Conservation (phyloP, 1,140 invertebrate genomes). For the Oryctes rhinoceros region DNA sequence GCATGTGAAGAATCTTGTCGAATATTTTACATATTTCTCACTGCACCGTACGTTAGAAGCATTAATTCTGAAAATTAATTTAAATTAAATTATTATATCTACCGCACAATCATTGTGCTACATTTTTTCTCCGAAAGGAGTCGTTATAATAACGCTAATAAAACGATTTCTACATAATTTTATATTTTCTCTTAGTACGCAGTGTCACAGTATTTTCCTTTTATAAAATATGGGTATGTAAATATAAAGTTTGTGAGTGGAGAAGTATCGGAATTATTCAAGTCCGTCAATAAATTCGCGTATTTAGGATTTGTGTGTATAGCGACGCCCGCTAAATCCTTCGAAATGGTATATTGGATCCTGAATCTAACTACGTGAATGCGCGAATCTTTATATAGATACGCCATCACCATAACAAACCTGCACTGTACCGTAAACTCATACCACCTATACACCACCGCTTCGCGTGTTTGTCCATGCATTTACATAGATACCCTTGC, state of each 20-base stretch:
- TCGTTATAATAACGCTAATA: too few relatives aligned
- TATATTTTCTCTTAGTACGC: background rate
- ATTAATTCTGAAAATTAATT: too few relatives aligned
- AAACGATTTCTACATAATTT: too few relatives aligned
- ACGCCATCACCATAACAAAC: slow-evolving; percentile 30
- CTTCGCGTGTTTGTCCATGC: slow-evolving; percentile 32
- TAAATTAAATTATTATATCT: too few relatives aligned
- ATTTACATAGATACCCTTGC: background rate
- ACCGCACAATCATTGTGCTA: too few relatives aligned
- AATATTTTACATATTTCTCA: too few relatives aligned
- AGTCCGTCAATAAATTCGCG: slow-evolving; percentile 57
- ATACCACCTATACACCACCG: slow-evolving; percentile 7
- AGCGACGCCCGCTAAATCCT: slow-evolving; percentile 58
- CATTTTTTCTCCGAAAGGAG: too few relatives aligned
- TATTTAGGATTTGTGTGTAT: slow-evolving; percentile 59
- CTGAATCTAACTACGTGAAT: slow-evolving; percentile 49
- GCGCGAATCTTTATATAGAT: slow-evolving; percentile 45
- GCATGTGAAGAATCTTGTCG: too few relatives aligned
- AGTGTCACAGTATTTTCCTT: background rate
- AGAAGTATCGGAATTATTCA: slow-evolving; percentile 34
- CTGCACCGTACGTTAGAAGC: too few relatives aligned
- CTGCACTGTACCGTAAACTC: slow-evolving; percentile 26
- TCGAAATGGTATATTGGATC: slow-evolving; percentile 60
- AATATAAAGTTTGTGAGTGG: slow-evolving; percentile 26
- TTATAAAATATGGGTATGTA: slow-evolving; percentile 12